A percentile compares a stretch with the other conserved stretches of the same genome.
Evolutionary conservation across 2,888 invertebrate species (phyloP).

Genomic region (Chrysomela aeneicollis): DNA sequence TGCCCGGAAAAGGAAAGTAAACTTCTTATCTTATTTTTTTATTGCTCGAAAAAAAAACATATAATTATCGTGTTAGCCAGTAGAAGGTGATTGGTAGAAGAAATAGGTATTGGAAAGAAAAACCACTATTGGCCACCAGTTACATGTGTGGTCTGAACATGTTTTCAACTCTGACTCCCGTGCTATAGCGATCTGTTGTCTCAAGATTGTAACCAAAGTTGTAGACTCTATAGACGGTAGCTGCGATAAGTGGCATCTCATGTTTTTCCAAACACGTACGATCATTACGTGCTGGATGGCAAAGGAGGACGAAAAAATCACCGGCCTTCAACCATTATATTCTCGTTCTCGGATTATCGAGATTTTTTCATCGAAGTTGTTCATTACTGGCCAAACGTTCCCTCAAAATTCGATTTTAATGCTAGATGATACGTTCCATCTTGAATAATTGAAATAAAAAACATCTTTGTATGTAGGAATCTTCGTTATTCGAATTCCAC

Average conservation of each 20-base stretch:
- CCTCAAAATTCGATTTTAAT: constrained; percentile 22
- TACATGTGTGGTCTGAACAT: background rate
- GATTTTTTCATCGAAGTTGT: constrained; percentile 34
- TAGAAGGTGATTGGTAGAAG: too few relatives aligned
- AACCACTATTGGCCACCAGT: too few relatives aligned
- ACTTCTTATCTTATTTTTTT: too few relatives aligned
- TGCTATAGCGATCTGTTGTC: constrained; percentile 22
- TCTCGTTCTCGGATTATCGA: constrained; percentile 37
- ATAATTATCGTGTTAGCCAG: too few relatives aligned
- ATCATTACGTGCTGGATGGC: constrained; percentile 52
- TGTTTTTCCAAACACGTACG: constrained; percentile 56
- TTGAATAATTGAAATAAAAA: too few relatives aligned
- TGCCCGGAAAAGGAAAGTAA: too few relatives aligned
- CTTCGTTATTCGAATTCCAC: too few relatives aligned
- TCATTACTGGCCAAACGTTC: constrained; percentile 24
- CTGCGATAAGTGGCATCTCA: constrained; percentile 58
- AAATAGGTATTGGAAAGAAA: too few relatives aligned
- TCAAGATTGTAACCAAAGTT: constrained; percentile 33
- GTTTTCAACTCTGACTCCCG: constrained; percentile 14
- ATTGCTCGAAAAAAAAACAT: too few relatives aligned
- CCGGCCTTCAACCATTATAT: constrained; percentile 37
- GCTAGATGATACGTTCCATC: background rate
- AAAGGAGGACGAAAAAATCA: constrained; percentile 44
- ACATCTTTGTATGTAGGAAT: too few relatives aligned
- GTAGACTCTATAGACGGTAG: constrained; percentile 50